Evolutionary conservation across 2,797 vertebrate genomes (phyloP).

Genomic region (Odontamblyopus rebecca): DNA sequence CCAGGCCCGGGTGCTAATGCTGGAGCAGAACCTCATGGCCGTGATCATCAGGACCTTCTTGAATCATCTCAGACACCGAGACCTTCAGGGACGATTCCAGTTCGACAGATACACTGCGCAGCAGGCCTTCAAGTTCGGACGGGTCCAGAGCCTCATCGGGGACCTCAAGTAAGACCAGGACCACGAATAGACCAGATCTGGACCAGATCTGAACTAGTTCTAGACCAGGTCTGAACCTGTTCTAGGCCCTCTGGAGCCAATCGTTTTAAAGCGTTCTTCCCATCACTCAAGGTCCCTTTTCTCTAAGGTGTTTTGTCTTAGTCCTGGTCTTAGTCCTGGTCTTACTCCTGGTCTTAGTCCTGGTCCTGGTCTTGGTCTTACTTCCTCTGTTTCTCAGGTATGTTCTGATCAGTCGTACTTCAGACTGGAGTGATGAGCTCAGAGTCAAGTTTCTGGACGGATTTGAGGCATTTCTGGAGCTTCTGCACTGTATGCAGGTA

Average conservation of each 20-base stretch:
- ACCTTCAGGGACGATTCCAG: constrained; percentile 93
- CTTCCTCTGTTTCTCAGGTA: constrained; percentile 77
- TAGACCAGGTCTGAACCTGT: too few species aligned
- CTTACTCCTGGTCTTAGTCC: background rate
- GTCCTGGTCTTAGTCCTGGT: too few species aligned
- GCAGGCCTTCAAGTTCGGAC: constrained; percentile 94
- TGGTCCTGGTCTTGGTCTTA: background rate
- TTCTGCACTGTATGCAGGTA: constrained; percentile 98
- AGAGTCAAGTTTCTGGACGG: constrained; percentile 91
- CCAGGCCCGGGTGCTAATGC: too few species aligned
- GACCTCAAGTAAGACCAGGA: constrained; percentile 64
- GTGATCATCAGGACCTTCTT: constrained; percentile 95
- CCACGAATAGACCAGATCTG: background rate
- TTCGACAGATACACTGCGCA: constrained; percentile 94
- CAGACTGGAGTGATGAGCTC: constrained; percentile 88
- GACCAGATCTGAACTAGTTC: background rate
- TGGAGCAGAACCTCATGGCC: constrained; percentile 87
- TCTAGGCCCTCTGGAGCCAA: too few species aligned
- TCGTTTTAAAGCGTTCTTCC: too few species aligned
- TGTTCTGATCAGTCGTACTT: constrained; percentile 90
- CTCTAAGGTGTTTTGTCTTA: too few species aligned
- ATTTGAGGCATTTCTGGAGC: constrained; percentile 89
- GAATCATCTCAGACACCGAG: constrained; percentile 90
- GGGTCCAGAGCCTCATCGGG: constrained; percentile 94
- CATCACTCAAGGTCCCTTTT: too few species aligned